Evolutionary conservation across 2,888 invertebrate species (phyloP).

Genomic region (Dryobotodes eremita): DNA sequence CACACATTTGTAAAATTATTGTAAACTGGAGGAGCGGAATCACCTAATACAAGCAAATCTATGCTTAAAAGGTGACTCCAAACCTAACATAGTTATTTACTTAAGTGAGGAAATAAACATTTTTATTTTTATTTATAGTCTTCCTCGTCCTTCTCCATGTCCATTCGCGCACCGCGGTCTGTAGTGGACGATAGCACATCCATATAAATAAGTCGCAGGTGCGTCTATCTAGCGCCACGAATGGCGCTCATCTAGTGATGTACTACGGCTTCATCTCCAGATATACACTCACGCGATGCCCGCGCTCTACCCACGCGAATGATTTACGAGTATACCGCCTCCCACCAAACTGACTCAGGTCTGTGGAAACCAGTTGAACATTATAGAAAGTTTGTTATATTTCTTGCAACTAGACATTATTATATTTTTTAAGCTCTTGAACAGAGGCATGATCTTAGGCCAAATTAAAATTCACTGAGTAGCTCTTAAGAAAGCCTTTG

Average conservation of each 20-base stretch:
- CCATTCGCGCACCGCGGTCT: not conserved
- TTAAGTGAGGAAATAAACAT: too few relatives aligned
- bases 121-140: too few relatives aligned
- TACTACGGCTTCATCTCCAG: conserved; percentile 16
- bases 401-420: not conserved
- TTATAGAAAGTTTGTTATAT: not conserved
- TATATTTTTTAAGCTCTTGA: not conserved
- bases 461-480: not conserved
- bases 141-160: not conserved
- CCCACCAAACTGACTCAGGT: not conserved
- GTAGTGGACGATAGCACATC: too few relatives aligned
- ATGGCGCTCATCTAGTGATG: conserved; percentile 7
- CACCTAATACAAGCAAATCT: too few relatives aligned
- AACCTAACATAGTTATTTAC: too few relatives aligned
- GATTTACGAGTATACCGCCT: conserved; percentile 1
- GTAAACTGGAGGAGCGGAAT: too few relatives aligned
- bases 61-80: too few relatives aligned
- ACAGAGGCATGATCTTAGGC: not conserved
- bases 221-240: not conserved
- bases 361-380: conserved; percentile 17
- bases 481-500: not conserved
- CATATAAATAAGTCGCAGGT: conserved; percentile 12
- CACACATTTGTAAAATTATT: too few relatives aligned
- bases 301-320: not conserved
- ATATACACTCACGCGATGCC: not conserved